These are phyloP conservation scores for Campoplex capitator DNA, from an alignment of 2,888 invertebrate species.

Conservation along the genomic window DNA sequence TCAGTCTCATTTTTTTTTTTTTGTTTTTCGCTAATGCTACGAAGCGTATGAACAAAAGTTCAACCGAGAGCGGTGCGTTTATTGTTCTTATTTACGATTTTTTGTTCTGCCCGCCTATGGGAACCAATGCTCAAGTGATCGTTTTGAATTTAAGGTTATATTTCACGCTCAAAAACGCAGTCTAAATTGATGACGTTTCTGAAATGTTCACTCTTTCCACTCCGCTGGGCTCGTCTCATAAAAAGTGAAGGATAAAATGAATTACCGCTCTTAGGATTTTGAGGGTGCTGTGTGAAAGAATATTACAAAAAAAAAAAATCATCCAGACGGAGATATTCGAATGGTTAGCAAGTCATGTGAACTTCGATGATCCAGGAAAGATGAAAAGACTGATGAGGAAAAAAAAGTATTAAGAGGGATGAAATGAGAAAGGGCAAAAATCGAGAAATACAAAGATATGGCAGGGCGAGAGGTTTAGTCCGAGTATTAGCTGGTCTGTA, in stretches of 20 bases:
- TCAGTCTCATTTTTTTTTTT: neutral
- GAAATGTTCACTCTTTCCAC: neutral
- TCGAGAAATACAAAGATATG: slow-evolving; percentile 30
- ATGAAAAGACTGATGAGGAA: neutral
- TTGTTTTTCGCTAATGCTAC: neutral
- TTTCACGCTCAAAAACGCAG: slow-evolving; percentile 67
- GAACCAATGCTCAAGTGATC: slow-evolving; percentile 34
- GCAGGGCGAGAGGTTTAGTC: slow-evolving; percentile 33
- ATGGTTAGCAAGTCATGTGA: slow-evolving; percentile 17
- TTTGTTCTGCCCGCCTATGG: neutral
- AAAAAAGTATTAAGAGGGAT: neutral
- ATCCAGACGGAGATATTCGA: slow-evolving; percentile 38
- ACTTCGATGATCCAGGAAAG: slow-evolving; percentile 33
- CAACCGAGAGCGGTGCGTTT: neutral
- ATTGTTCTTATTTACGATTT: neutral
- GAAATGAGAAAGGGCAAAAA: neutral
- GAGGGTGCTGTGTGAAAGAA: neutral
- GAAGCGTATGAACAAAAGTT: neutral
- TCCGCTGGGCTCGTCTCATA: neutral
- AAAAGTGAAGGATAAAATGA: neutral
- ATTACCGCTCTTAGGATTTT: neutral
- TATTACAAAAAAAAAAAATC: neutral
- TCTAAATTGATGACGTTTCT: slow-evolving; percentile 39
- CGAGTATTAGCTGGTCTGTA: slow-evolving; percentile 9
- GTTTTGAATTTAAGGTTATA: slow-evolving; percentile 42